phyloP scores from a whole-genome alignment of 2,113 vertebrate genomes.

The Charina bottae region DNA sequence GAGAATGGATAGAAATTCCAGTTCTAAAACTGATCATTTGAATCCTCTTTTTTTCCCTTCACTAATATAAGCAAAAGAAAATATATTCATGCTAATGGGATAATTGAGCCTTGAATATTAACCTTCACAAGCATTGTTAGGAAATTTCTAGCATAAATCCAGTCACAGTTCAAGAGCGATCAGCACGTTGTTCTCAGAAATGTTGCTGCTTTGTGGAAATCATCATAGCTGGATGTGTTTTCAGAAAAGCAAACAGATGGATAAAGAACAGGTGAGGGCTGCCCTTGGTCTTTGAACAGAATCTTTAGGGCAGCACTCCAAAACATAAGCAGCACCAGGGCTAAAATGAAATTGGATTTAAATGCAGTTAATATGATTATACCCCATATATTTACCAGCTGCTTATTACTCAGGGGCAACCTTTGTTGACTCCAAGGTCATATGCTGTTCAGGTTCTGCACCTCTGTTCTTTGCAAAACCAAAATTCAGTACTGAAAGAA shows the following conservation, averaged over 20 bases:
- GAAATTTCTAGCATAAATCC: not conserved
- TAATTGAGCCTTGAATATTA: not conserved
- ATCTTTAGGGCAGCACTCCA: not conserved
- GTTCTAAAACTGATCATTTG: not conserved
- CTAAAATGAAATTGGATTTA: not conserved
- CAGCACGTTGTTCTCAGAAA: not conserved
- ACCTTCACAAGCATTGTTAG: not conserved
- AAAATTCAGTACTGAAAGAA: not conserved
- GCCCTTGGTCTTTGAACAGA: not conserved
- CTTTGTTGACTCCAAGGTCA: not conserved
- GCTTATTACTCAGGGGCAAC: not conserved
- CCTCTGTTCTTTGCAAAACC: not conserved
- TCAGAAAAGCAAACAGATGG: not conserved
- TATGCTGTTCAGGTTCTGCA: not conserved
- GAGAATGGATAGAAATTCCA: not conserved
- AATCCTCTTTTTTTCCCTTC: not conserved
- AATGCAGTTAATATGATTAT: not conserved
- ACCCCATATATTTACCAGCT: not conserved
- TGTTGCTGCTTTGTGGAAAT: not conserved
- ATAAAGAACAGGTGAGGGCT: not conserved
- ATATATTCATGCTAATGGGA: not conserved
- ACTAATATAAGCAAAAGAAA: not conserved
- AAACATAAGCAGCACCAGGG: not conserved
- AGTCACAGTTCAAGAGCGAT: not conserved
- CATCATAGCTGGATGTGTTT: not conserved